Base-by-base conservation (phyloP, 2,113 vertebrate genomes). In the Amphiprion percula region DNA sequence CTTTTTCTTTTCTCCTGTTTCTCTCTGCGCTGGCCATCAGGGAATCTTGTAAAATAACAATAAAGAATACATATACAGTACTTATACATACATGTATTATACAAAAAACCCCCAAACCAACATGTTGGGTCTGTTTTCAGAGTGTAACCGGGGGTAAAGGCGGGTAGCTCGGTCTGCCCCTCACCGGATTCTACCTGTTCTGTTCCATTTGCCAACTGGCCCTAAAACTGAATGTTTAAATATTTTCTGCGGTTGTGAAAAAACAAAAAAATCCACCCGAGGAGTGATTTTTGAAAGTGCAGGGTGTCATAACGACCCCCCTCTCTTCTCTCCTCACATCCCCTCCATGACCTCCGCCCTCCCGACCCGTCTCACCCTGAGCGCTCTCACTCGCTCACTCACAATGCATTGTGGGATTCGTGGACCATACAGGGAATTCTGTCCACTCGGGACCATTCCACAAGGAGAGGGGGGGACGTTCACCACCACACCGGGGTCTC, bases 21-120 rank as follows among this genome's bases (percentile, higher is more conserved):
- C 70, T 89, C 74, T 89, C 87, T 85, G 81, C 85, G 60, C 89
- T 87, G 91, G 90, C 79, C 90, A 90, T 93, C 94, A 93, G 92
- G 92, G 92, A 94, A 88, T 90, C 88, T 91, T 93, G 91, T 91
- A 90, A 92, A 71, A 83, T 87, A 90, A 84, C 79, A 79, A 64
- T 82, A 68, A 86, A 87, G 53, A 84, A 87, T 52, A 77, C 80
- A 77, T 83, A 80, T 80, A 87, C 80, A 84, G 75, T 87, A 87
- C 71, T 77, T 88, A 74, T 80, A 86, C 86, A 83, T 68, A 88
- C 80, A 80, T 89, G 82, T 92, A 86, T 72, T 68, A 74, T 90
- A 81, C 69, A 77, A 37, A 74, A n/a, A 58, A 10, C 1, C 15
- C 10, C 53, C 17, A 74, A 47, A 7, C 50, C 30, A 19, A 39